Conservation (phyloP, 2,113 vertebrate genomes). For the Balaenoptera acutorostrata region DNA sequence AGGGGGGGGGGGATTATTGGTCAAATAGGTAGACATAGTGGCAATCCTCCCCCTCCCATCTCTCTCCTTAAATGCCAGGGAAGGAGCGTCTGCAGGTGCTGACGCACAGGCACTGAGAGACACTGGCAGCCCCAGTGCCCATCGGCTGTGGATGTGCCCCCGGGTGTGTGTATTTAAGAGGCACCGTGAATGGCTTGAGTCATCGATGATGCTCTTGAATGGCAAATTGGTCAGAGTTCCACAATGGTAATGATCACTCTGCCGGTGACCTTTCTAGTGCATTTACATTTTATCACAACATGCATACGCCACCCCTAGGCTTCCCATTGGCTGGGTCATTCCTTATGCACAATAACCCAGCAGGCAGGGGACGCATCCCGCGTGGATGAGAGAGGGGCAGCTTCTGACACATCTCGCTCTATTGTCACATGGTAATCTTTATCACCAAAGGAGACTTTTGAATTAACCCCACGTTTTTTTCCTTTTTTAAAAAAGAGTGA, state of each 20-base stretch:
- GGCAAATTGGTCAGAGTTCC: slow-evolving; percentile 85
- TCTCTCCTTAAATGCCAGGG: slow-evolving; percentile 66
- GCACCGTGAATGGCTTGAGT: slow-evolving; percentile 79
- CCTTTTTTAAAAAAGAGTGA: neutral
- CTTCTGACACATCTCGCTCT: neutral
- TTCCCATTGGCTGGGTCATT: slow-evolving; percentile 45
- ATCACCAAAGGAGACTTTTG: slow-evolving; percentile 59
- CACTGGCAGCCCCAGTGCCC: slow-evolving; percentile 71
- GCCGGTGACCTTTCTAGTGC: slow-evolving; percentile 88
- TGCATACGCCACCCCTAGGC: slow-evolving; percentile 68
- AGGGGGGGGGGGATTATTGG: neutral
- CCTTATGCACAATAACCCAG: neutral
- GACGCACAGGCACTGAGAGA: slow-evolving; percentile 38
- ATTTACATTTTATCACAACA: slow-evolving; percentile 84
- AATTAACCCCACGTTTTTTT: neutral
- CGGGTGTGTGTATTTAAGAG: slow-evolving; percentile 76
- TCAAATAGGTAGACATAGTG: neutral
- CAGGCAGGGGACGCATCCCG: neutral
- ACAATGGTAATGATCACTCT: slow-evolving; percentile 84
- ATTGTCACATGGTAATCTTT: slow-evolving; percentile 23
- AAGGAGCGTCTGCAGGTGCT: slow-evolving; percentile 42
- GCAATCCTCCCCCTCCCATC: slow-evolving; percentile 33
- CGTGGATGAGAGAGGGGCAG: neutral
- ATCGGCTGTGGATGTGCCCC: slow-evolving; percentile 55
- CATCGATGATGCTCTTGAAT: slow-evolving; percentile 86